Conservation (phyloP, 2,888 invertebrate genomes). For the Tillus elongatus region DNA sequence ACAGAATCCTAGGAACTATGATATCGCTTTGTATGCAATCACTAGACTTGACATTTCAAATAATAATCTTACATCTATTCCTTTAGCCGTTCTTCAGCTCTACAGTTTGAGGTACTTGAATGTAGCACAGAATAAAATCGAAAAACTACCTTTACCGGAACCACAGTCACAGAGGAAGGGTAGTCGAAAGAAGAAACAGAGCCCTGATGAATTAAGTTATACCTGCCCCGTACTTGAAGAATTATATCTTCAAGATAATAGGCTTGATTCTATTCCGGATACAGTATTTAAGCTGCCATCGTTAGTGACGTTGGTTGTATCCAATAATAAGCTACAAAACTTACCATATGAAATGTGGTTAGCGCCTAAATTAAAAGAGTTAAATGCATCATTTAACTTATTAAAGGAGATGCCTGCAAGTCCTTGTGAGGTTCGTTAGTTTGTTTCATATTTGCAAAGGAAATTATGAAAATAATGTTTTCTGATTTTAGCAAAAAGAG, state of each 20-base stretch:
- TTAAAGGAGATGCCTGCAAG: conserved; percentile 63
- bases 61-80: conserved; percentile 73
- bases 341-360: conserved; percentile 81
- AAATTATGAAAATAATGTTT: not conserved
- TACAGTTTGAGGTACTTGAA: conserved; percentile 76
- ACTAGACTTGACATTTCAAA: conserved; percentile 89
- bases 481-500: conserved; percentile 30
- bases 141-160: conserved; percentile 54
- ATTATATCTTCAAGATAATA: conserved; percentile 84
- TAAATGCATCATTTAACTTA: conserved; percentile 84
- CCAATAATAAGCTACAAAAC: conserved; percentile 81
- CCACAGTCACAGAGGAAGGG: conserved; percentile 30
- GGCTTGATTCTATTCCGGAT: conserved; percentile 71
- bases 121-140: conserved; percentile 81
- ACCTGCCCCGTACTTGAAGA: conserved; percentile 79
- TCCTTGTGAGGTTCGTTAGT: conserved; percentile 43
- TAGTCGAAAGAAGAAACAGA: conserved; percentile 30
- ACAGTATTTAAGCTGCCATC: conserved; percentile 73
- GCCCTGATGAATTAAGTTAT: conserved; percentile 42
- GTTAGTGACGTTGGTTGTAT: conserved; percentile 77
- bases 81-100: conserved; percentile 73
- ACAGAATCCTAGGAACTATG: conserved; percentile 55
- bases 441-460: not conserved
- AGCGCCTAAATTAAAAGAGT: conserved; percentile 74
- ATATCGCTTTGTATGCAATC: conserved; percentile 76